Conservation (phyloP, 2,888 invertebrate genomes). For the Mythimna ferrago region DNA sequence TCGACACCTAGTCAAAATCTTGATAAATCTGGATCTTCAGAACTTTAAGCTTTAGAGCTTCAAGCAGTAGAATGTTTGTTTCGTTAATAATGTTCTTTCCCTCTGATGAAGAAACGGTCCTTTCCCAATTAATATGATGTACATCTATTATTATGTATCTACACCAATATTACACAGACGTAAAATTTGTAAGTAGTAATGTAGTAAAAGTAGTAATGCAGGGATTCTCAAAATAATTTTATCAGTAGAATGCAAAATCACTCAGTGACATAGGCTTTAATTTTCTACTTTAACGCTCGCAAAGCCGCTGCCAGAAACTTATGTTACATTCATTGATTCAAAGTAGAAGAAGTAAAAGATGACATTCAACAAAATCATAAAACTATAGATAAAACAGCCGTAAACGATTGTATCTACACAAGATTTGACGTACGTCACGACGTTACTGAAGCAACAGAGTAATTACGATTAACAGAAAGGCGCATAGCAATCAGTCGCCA, state of each 20-base stretch:
- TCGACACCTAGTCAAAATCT: background rate
- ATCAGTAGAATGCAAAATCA: too few relatives aligned
- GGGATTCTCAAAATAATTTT: too few relatives aligned
- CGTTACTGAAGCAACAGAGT: conserved; percentile 14
- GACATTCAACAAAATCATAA: background rate
- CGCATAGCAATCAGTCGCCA: conserved; percentile 39
- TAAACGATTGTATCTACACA: conserved; percentile 3
- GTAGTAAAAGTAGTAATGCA: too few relatives aligned
- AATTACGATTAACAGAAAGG: conserved; percentile 23
- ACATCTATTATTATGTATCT: too few relatives aligned
- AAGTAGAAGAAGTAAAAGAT: background rate
- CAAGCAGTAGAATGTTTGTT: too few relatives aligned
- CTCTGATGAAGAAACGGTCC: background rate
- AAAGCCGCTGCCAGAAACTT: too few relatives aligned
- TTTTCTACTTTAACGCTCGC: too few relatives aligned
- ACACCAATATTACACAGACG: too few relatives aligned
- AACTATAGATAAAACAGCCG: conserved; percentile 17
- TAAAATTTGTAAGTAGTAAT: too few relatives aligned
- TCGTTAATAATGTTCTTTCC: background rate
- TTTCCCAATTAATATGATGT: background rate
- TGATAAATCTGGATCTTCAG: background rate
- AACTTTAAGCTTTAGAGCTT: background rate
- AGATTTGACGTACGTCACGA: conserved; percentile 17
- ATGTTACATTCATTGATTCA: background rate
- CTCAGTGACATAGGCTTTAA: too few relatives aligned